Base-by-base conservation (phyloP, 2,113 vertebrate genomes). In the Onychostruthus taczanowskii region DNA sequence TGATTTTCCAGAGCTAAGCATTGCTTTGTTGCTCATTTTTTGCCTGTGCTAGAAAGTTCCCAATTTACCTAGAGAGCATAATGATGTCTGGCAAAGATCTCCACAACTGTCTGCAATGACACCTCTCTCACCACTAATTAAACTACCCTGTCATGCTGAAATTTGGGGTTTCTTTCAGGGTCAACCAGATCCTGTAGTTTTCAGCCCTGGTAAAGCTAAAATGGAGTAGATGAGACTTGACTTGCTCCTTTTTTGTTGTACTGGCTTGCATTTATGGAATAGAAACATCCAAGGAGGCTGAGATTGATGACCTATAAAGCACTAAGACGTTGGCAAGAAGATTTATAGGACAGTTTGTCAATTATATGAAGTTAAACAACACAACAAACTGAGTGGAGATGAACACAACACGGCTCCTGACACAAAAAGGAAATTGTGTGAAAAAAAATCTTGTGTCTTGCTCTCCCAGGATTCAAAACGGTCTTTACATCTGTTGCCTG, bases 331-430 rank as follows among this genome's bases (percentile, higher is more conserved):
- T 79, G 73, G 47, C 56, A 81, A 44, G 44, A 84, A 87, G 91
- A 89, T 93, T 93, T 94, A 84, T 74, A 84, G 76, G 89, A 84
- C 52, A 73, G 63, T 83, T 86, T 84, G 69, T 82, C 93, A 84
- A 63, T 90, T 89, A 76, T 53, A 73, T 62, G 47, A 87, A 93
- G 44, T 69, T 84, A 90, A 87, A 62, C 41, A 84, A 37, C 37
- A 78, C 72, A 73, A 91, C 33, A 50, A 41, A 63, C 69, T 55
- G 73, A 93, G 69, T 7, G 2, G 70, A 89, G 70, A 27, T 64
- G 76, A 91, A 84, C 92, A 33, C 79, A 84, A 20, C 44, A 8
- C 21, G 1, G 52, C 30, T 73, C 30, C 41, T 82, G 74, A 59
- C 70, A 77, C 68, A 37, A 78, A 83, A 94, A 75, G 22, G 58